phyloP scores from a whole-genome alignment of 2,113 vertebrate genomes.

The Urocitellus parryii region DNA sequence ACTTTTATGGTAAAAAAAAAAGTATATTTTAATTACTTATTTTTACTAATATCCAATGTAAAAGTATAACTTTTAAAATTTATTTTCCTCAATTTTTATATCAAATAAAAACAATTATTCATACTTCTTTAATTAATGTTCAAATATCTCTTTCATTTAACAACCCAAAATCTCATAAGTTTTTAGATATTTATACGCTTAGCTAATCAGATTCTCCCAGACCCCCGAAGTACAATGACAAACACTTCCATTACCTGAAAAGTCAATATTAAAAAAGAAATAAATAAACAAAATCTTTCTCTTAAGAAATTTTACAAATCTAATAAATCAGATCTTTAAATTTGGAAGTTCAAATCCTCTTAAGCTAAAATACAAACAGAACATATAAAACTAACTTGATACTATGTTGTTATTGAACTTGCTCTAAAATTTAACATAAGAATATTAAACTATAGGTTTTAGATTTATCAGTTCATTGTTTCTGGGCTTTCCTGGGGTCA shows the following conservation, averaged over 20 bases:
- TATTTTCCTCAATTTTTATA: neutral
- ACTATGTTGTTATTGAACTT: neutral
- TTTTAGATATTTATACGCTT: conserved; percentile 21
- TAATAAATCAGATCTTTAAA: conserved; percentile 52
- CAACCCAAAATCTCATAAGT: conserved; percentile 45
- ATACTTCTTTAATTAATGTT: neutral
- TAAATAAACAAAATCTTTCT: conserved; percentile 14
- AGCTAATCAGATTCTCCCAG: conserved; percentile 46
- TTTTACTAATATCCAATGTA: conserved; percentile 15
- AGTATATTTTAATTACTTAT: neutral
- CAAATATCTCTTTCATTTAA: conserved; percentile 35
- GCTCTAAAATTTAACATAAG: conserved; percentile 41
- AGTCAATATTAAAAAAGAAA: neutral
- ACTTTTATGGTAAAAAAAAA: conserved; percentile 38
- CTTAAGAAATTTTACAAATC: conserved; percentile 24
- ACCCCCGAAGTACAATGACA: conserved; percentile 6
- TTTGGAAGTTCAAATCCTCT: conserved; percentile 14
- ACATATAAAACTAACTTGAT: conserved; percentile 1
- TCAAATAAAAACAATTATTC: neutral
- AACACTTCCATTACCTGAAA: neutral
- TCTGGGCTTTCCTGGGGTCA: neutral
- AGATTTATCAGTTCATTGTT: conserved; percentile 15
- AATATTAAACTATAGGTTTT: conserved; percentile 25
- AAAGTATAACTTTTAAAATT: conserved; percentile 22
- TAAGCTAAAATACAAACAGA: conserved; percentile 37